phyloP scores from a whole-genome alignment of 2,888 invertebrate genomes.

The Lithosia quadra region DNA sequence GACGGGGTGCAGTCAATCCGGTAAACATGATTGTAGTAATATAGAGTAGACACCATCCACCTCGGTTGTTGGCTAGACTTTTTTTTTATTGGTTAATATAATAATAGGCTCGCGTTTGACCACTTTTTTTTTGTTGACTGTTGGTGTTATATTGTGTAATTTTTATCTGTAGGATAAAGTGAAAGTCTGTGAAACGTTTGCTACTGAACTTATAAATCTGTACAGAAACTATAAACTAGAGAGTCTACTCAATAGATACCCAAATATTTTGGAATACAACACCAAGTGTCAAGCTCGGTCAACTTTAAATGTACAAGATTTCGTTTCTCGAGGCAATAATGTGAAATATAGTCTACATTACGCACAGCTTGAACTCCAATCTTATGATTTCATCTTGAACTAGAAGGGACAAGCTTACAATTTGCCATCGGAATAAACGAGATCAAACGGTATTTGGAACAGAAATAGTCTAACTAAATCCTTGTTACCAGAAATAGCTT shows the following conservation, averaged over 20 bases:
- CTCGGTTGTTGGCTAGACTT: too few species aligned
- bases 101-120: too few species aligned
- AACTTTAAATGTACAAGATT: background rate
- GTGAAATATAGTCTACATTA: background rate
- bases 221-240: background rate
- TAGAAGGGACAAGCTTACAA: constrained; percentile 29
- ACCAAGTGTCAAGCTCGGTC: background rate
- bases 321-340: background rate
- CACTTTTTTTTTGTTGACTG: too few species aligned
- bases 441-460: constrained; percentile 14
- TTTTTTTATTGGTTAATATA: too few species aligned
- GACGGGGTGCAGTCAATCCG: too few species aligned
- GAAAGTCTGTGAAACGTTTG: too few species aligned
- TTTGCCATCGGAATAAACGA: constrained; percentile 35
- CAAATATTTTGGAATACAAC: background rate
- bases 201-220: background rate
- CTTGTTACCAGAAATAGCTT: constrained; percentile 60
- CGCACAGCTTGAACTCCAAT: constrained; percentile 3
- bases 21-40: too few species aligned
- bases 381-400: background rate
- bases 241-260: background rate
- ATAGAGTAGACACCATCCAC: too few species aligned
- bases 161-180: too few species aligned
- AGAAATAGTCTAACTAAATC: constrained; percentile 36
- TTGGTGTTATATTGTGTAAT: too few species aligned